A percentile compares a stretch with the other conserved stretches of the same genome.
Conservation (phyloP, 2,888 invertebrate species). For the Parascotia fuliginaria region DNA sequence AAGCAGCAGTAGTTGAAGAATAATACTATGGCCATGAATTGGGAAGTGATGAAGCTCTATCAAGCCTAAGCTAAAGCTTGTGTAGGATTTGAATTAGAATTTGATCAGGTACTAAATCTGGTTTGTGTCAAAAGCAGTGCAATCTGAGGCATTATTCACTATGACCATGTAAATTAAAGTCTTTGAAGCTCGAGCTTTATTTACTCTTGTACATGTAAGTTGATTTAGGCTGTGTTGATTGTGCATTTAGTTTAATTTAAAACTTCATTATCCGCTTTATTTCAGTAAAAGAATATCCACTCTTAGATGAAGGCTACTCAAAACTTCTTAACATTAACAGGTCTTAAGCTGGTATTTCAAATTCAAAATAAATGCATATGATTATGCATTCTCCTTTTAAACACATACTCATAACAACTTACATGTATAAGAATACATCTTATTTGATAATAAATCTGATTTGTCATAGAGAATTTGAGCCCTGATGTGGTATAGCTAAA, state of each 20-base stretch:
- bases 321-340: too few species aligned
- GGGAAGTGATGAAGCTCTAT: conserved; percentile 35
- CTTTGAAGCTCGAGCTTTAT: background rate
- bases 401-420: background rate
- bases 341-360: too few species aligned
- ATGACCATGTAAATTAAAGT: background rate
- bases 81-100: conserved; percentile 19
- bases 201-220: background rate
- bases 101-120: conserved; percentile 45
- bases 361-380: too few species aligned
- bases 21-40: conserved; percentile 21
- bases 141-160: conserved; percentile 7
- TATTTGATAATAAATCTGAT: background rate
- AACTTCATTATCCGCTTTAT: too few species aligned
- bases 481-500: conserved; percentile 25
- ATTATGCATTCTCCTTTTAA: too few species aligned
- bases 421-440: background rate
- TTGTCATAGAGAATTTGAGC: background rate
- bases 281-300: too few species aligned
- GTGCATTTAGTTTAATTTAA: too few species aligned
- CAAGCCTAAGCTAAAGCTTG: conserved; percentile 36
- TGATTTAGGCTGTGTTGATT: background rate
- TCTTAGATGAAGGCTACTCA: too few species aligned
- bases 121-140: conserved; percentile 45
- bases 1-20: conserved; percentile 18